phyloP scores from a whole-genome alignment of 2,888 invertebrate genomes.

The Helicoverpa assulta region DNA sequence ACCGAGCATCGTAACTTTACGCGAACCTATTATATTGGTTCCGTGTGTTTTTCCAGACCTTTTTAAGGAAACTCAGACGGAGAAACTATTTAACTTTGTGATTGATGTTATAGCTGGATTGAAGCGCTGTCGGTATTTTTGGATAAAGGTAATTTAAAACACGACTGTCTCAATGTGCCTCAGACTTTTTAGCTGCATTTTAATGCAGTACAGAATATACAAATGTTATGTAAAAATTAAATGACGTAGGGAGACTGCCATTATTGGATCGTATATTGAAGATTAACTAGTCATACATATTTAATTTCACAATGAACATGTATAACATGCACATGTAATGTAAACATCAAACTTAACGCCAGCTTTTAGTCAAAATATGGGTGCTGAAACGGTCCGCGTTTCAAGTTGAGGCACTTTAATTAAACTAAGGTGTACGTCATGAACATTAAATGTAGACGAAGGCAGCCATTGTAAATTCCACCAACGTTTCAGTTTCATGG shows the following conservation, averaged over 20 bases:
- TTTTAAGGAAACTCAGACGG: conserved; percentile 8
- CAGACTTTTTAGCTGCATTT: no score
- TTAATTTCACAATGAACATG: background rate
- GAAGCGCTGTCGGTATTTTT: background rate
- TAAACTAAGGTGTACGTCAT: conserved; percentile 88
- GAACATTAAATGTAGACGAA: conserved; percentile 87
- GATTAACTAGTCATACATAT: no score
- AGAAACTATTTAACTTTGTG: conserved; percentile 3
- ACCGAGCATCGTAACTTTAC: conserved; percentile 75
- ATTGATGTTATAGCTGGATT: background rate
- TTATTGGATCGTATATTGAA: no score
- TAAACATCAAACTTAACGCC: conserved; percentile 9
- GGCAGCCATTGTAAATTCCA: conserved; percentile 88
- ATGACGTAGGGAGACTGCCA: no score
- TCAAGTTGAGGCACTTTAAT: conserved; percentile 83
- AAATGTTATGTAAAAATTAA: no score
- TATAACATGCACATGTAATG: background rate
- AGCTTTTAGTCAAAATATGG: conserved; percentile 60
- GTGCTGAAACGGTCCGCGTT: conserved; percentile 62
- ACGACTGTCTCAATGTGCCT: background rate
- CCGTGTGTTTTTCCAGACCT: conserved; percentile 51
- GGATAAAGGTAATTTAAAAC: background rate
- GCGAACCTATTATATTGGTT: conserved; percentile 55
- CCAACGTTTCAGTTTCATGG: conserved; percentile 89
- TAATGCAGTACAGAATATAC: no score